Percentiles rank a stretch among this genome's conserved stretches.
Evolutionary conservation across 2,113 vertebrate species (phyloP).

Genomic region (Opisthocomus hoazin): DNA sequence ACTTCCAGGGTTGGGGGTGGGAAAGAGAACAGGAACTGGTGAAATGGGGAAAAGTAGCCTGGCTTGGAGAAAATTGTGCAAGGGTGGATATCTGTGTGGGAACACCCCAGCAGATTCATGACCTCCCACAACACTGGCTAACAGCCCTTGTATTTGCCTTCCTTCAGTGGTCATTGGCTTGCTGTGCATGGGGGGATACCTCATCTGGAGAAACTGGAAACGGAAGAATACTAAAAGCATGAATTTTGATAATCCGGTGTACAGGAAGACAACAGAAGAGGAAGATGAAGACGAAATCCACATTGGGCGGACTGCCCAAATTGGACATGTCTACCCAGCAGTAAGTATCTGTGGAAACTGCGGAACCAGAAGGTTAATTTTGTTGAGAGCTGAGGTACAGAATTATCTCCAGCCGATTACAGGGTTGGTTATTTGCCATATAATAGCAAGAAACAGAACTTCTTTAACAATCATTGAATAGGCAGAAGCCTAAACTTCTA

Average conservation of each 20-base stretch:
- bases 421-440: background rate
- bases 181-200: constrained; percentile 89
- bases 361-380: background rate
- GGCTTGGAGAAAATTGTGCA: background rate
- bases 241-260: constrained; percentile 99
- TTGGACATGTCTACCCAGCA: constrained; percentile 95
- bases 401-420: background rate
- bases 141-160: background rate
- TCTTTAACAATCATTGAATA: background rate
- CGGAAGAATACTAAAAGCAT: constrained; percentile 98
- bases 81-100: background rate
- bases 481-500: background rate
- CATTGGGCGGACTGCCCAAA: constrained; percentile 89
- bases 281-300: constrained; percentile 93
- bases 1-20: background rate
- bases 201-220: constrained; percentile 99
- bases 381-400: background rate
- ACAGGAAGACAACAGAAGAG: constrained; percentile 96
- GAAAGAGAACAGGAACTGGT: background rate
- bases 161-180: constrained; percentile 88
- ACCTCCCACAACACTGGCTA: background rate
- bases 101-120: background rate
- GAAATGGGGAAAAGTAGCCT: background rate
- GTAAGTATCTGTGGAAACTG: constrained; percentile 77
- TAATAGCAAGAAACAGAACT: background rate